Evolutionary conservation across 2,113 vertebrate genomes (phyloP), one percentile per base, ranked within the genome.

Genomic region (Podocnemis expansa): DNA sequence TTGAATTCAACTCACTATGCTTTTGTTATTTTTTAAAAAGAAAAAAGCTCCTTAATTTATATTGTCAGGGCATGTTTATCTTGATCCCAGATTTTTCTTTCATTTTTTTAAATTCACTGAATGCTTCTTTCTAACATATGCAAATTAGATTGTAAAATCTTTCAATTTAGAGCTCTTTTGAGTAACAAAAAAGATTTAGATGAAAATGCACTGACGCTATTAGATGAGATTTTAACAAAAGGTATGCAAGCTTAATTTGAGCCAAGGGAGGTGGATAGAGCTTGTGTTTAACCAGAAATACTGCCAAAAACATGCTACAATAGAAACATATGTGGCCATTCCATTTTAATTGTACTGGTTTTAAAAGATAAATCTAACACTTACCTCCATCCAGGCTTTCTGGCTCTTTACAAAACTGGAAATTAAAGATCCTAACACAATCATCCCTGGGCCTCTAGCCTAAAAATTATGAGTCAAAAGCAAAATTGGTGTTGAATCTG

Each of bases 351-450:
- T 97, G 94, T 92, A 95, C 97, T 96, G 94, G 84, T 95, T 97
- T 96, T 92, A 96, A 96, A 96, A 93, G 94, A 96, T 94, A 92
- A 76, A 83, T 93, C 92, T 97, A 96, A 93, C 94, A 91, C 96
- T 96, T 96, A 95, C 94, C 94, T 93, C 95, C 96, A 94, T 84
- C 89, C 91, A 73, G 90, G 88, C 93, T 97, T 80, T 91, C 97
- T 97, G 94, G 92, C 94, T 96, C 92, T 97, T 96, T 96, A 97
- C 92, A 96, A 47, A 96, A 95, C 95, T 96, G 95, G 94, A 97
- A 95, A 95, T 95, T 95, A 96, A 96, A 96, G 94, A 88, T 97
- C 96, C 91, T 94, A 85, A 90, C 95, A 89, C 92, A 89, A 90
- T 92, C 89, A 24, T 95, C 82, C 75, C 31, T 47, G 89, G 93